Evolutionary conservation across 2,113 vertebrate species (phyloP).

Genomic region (Hystrix brachyura): DNA sequence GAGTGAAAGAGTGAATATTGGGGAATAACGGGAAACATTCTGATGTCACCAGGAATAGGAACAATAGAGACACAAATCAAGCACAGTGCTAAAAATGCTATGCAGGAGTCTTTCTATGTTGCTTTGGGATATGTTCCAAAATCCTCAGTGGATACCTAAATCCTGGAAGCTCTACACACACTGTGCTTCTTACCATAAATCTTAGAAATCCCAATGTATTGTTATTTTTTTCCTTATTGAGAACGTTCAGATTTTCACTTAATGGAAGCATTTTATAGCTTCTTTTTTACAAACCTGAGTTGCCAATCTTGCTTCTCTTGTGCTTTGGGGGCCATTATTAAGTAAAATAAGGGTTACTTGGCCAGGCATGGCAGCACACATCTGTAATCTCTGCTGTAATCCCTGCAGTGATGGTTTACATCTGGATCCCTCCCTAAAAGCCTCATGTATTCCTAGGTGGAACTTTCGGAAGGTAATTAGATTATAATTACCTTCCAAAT

Average conservation of each 20-base stretch:
- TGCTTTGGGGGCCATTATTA: not conserved
- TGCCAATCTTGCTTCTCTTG: not conserved
- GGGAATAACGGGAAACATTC: not conserved
- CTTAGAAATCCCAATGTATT: not conserved
- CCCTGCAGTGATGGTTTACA: not conserved
- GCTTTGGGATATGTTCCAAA: not conserved
- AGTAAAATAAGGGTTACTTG: not conserved
- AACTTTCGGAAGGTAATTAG: not conserved
- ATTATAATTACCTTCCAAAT: not conserved
- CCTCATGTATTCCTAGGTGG: not conserved
- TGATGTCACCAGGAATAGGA: not conserved
- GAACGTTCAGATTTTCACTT: not conserved
- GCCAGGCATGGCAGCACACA: no score
- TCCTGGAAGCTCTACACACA: not conserved
- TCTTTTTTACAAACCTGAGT: not conserved
- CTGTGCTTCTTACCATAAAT: not conserved
- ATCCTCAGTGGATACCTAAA: not conserved
- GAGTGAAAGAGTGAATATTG: not conserved
- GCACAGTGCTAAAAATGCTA: not conserved
- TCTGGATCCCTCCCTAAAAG: not conserved
- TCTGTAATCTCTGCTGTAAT: not conserved
- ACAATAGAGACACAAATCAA: not conserved
- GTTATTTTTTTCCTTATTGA: not conserved
- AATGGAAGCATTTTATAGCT: not conserved
- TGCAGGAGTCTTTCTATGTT: not conserved